Base-by-base conservation (phyloP, 2,113 vertebrate genomes). In the Dasyprocta punctata region DNA sequence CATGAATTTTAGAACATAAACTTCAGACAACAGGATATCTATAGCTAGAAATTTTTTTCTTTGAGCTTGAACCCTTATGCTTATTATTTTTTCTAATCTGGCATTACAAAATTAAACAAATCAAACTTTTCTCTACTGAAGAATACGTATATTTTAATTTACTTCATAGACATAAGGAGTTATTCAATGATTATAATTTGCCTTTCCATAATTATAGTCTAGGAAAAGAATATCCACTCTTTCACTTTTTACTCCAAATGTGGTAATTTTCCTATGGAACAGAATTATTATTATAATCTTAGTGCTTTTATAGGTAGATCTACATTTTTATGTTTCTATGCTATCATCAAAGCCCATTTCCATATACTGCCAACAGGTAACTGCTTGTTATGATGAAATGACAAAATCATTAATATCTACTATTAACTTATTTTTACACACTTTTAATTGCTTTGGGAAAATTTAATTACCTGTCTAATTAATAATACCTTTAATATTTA, bases 181-280 rank as follows among this genome's bases (percentile, higher is more conserved):
- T 92, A 94, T 81, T 19, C 7, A 44, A 1, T 86, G 17, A 89
- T 73, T 88, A 60, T 26, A 90, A 86, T 95, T 71, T 69, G 33
- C 5, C 38, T 90, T 92, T 96, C 44, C 30, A 52, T 61, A 90
- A 82, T 88, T 30, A 77, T 80, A 54, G 69, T 49, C 94, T 92
- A 89, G 30, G 2, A 85, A 82, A 5, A 88, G 17, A 80, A 80
- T 77, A 69, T 47, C 49, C 44, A 82, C 9, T 67, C 26, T 75
- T 90, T 28, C 8, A 82, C 54, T 38, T 5, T 41, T 41, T 38
- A 54, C 8, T 41, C 10, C 28, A 92, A 69, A 52, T 65, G n/a
- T 49, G 12, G 4, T n/a, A 26, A 84, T 52, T 88, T 89, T 56
- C 16, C 8, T 8, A 67, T 17, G n/a, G 19, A 71, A 92, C 75